Conservation (phyloP, 2,113 vertebrate species). For the Cephalopterus ornatus region DNA sequence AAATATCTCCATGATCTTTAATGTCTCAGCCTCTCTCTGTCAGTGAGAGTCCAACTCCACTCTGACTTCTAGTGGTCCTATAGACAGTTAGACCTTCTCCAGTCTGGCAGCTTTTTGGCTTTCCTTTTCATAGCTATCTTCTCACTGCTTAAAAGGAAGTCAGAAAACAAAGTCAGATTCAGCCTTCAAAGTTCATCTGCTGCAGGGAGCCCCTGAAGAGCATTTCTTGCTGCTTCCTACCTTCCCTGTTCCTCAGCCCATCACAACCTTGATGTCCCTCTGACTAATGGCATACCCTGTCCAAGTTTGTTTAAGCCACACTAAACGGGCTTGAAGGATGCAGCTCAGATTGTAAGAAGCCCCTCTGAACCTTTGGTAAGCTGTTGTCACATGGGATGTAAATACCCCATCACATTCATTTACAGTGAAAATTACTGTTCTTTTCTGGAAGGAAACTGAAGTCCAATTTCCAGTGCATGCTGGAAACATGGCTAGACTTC, state of each 20-base stretch:
- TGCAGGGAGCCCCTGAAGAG: not conserved
- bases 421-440: not conserved
- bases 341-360: not conserved
- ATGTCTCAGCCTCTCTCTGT: not conserved
- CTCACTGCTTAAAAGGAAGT: not conserved
- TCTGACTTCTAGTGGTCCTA: not conserved
- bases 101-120: not conserved
- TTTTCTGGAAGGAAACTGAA: not conserved
- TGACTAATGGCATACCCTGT: not conserved
- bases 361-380: not conserved
- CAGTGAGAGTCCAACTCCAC: not conserved
- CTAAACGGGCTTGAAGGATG: not conserved
- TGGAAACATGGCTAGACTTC: not conserved
- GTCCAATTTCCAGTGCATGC: not conserved
- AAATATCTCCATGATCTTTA: not conserved
- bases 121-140: not conserved
- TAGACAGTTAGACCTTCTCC: not conserved
- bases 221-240: not conserved
- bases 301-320: not conserved
- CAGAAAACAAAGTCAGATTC: not conserved
- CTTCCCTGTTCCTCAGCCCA: not conserved
- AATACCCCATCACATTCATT: not conserved
- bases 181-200: not conserved
- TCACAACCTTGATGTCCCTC: not conserved
- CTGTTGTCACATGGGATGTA: not conserved